A percentile compares a stretch with the other conserved stretches of the same genome.
Evolutionary conservation across 35 echinoderm and acorn worm species (phyloP).

Genomic region (Patiria miniata): DNA sequence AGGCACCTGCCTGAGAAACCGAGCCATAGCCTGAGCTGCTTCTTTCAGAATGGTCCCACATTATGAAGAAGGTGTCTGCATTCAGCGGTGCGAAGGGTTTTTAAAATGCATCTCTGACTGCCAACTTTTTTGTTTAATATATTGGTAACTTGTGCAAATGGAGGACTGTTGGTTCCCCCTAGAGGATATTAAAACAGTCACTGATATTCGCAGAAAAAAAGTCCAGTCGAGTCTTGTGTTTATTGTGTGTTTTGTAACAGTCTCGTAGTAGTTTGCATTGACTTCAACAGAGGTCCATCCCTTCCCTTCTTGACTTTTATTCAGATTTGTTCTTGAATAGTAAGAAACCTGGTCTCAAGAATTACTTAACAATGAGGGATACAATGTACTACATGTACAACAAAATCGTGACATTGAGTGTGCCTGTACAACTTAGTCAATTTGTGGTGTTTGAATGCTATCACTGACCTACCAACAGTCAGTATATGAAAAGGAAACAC

Average conservation of each 20-base stretch:
- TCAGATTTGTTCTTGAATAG: too few relatives aligned
- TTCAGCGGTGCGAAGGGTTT: constrained; percentile 27
- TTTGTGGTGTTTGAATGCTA: too few relatives aligned
- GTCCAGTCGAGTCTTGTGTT: background rate
- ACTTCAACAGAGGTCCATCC: too few relatives aligned
- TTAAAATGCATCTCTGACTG: constrained; percentile 27
- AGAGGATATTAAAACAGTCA: constrained; percentile 46
- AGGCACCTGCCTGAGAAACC: background rate
- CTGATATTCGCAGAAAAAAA: constrained; percentile 47
- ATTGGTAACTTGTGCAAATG: constrained; percentile 28
- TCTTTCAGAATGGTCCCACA: background rate
- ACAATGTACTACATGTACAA: too few relatives aligned
- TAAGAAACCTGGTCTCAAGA: too few relatives aligned
- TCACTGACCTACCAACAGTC: too few relatives aligned
- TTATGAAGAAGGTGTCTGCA: background rate
- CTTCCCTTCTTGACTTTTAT: too few relatives aligned
- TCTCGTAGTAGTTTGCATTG: too few relatives aligned
- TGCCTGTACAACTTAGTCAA: too few relatives aligned
- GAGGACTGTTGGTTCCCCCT: constrained; percentile 17
- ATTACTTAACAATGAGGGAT: too few relatives aligned
- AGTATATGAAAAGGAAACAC: too few relatives aligned
- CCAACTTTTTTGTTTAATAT: constrained; percentile 8
- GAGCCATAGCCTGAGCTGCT: background rate
- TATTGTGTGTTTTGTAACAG: background rate
- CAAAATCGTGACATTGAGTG: too few relatives aligned